Conservation (phyloP, 2,888 invertebrate genomes). For the Steinernema scapterisci region DNA sequence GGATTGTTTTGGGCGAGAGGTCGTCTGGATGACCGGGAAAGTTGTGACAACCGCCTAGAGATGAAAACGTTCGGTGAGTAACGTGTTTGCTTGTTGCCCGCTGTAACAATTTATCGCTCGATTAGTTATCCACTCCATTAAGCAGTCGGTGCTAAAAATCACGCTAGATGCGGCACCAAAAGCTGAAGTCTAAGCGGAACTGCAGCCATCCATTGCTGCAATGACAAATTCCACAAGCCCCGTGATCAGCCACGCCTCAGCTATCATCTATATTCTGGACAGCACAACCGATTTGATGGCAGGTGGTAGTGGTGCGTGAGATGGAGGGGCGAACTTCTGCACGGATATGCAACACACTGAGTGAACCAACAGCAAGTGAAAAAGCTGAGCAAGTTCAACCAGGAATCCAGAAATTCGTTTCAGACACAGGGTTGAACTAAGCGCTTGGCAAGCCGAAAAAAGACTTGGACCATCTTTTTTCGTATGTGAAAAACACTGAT, state of each 20-base stretch:
- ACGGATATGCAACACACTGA: neutral
- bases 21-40: neutral
- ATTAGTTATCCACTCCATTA: slow-evolving; percentile 20
- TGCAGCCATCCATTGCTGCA: neutral
- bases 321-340: neutral
- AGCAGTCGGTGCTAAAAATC: slow-evolving; percentile 25
- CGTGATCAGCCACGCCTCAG: neutral
- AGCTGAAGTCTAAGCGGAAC: neutral
- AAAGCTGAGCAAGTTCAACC: too few species aligned
- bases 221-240: neutral
- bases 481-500: neutral
- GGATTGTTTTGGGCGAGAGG: neutral
- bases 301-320: neutral
- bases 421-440: too few species aligned
- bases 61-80: neutral
- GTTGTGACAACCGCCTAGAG: neutral
- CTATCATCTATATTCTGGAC: too few species aligned
- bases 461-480: too few species aligned
- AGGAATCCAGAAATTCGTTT: too few species aligned
- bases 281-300: neutral
- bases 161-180: neutral
- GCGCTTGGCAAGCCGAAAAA: too few species aligned
- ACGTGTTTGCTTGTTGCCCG: slow-evolving; percentile 12
- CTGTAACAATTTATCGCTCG: slow-evolving; percentile 28
- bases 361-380: too few species aligned